A percentile compares a stretch with the other conserved stretches of the same genome.
Evolutionary conservation across 2,888 invertebrate genomes (phyloP).

Genomic region (Pseudoips prasinana): DNA sequence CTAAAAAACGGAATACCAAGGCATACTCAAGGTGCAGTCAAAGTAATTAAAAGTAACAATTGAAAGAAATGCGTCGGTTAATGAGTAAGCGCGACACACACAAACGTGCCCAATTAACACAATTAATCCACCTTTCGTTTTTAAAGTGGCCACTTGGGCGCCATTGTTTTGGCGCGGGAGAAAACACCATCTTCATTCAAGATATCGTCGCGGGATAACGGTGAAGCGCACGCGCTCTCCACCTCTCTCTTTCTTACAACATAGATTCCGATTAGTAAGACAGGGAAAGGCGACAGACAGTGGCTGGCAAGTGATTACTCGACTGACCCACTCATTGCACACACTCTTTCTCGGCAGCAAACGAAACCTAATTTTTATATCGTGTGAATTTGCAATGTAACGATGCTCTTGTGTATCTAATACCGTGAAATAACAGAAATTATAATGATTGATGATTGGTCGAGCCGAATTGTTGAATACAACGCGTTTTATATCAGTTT

Average conservation of each 20-base stretch:
- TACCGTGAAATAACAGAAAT: constrained; percentile 65
- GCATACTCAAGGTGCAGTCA: constrained; percentile 11
- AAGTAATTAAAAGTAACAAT: constrained; percentile 8
- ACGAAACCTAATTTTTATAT: constrained; percentile 79
- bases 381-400: constrained; percentile 72
- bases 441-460: constrained; percentile 45
- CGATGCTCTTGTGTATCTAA: constrained; percentile 45
- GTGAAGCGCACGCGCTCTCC: constrained; percentile 66
- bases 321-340: constrained; percentile 80
- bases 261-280: constrained; percentile 21
- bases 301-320: constrained; percentile 75
- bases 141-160: constrained; percentile 64
- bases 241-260: constrained; percentile 38
- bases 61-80: constrained; percentile 2
- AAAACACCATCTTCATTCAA: constrained; percentile 82
- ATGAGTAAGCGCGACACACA: constrained; percentile 38
- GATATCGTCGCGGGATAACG: constrained; percentile 79
- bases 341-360: constrained; percentile 82
- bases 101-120: constrained; percentile 53
- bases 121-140: constrained; percentile 69
- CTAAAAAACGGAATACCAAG: constrained; percentile 10
- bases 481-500: constrained; percentile 23
- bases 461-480: constrained; percentile 33
- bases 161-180: constrained; percentile 79
- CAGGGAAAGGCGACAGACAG: constrained; percentile 53